A percentile compares a stretch with the other conserved stretches of the same genome.
These are phyloP conservation scores for Phalacrocorax pelagicus DNA, from an alignment of 2,113 vertebrate genomes.

Conservation along the genomic window DNA sequence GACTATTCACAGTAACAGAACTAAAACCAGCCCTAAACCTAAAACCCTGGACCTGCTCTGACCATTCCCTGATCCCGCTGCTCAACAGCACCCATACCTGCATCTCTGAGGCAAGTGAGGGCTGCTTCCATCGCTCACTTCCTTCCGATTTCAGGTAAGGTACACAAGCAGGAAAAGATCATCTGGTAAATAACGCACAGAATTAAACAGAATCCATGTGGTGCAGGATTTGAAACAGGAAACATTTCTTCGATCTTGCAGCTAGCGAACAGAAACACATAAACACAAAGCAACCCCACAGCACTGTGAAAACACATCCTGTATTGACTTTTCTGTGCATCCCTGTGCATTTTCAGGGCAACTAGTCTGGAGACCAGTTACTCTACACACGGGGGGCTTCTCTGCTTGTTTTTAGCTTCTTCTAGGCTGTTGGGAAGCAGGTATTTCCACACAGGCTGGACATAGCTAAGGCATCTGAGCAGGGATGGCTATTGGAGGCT, in stretches of 20 bases:
- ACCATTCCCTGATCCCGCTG: rapidly evolving
- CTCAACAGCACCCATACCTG: neutral
- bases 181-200: neutral
- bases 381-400: neutral
- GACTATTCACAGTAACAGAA: neutral
- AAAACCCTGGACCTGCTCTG: neutral
- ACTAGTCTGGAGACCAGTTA: neutral
- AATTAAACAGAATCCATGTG: neutral
- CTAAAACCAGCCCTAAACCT: neutral
- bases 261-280: rapidly evolving
- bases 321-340: no score
- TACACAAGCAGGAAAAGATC: neutral
- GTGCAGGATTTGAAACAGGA: neutral
- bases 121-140: neutral
- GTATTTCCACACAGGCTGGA: neutral
- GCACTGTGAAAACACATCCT: neutral
- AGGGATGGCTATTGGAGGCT: neutral
- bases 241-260: neutral
- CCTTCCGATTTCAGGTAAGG: neutral
- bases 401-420: neutral
- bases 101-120: neutral
- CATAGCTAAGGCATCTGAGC: rapidly evolving
- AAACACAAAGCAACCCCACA: neutral
- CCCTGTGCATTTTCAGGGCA: neutral
- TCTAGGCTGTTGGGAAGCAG: neutral